Percentiles rank a stretch among this genome's conserved stretches.
Conservation (phyloP, 2,888 invertebrate species). For the Drosophila cracens region DNA sequence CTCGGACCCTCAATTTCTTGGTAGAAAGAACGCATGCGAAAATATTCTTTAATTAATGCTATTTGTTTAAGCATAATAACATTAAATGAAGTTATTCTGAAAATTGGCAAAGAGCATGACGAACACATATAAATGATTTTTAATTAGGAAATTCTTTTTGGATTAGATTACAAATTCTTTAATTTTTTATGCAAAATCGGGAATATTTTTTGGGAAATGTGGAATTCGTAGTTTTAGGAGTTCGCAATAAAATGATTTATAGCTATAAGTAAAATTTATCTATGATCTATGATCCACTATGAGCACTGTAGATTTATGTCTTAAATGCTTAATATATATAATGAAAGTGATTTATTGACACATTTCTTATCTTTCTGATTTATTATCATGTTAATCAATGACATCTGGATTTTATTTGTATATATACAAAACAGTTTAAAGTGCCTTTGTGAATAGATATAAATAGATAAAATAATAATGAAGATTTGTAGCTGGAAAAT, state of each 20-base stretch:
- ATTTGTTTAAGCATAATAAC: neutral
- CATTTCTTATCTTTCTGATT: neutral
- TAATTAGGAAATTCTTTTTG: neutral
- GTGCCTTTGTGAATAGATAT: neutral
- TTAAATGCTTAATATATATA: neutral
- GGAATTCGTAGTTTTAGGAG: neutral
- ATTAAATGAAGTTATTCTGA: neutral
- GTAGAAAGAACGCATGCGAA: neutral
- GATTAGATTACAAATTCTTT: neutral
- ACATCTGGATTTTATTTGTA: neutral
- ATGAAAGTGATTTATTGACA: neutral
- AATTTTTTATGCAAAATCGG: neutral
- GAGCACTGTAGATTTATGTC: neutral
- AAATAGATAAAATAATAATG: neutral
- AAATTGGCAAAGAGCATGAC: neutral
- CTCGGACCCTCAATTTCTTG: constrained; percentile 24
- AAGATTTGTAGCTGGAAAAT: neutral
- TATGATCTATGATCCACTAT: neutral
- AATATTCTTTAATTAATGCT: constrained; percentile 1
- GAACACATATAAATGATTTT: neutral
- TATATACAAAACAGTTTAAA: neutral
- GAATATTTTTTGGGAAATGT: neutral
- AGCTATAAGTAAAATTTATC: neutral
- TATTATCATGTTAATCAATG: neutral
- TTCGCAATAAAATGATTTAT: neutral